phyloP scores from a whole-genome alignment of 1,140 invertebrate species.

The Diachasma alloeum region DNA sequence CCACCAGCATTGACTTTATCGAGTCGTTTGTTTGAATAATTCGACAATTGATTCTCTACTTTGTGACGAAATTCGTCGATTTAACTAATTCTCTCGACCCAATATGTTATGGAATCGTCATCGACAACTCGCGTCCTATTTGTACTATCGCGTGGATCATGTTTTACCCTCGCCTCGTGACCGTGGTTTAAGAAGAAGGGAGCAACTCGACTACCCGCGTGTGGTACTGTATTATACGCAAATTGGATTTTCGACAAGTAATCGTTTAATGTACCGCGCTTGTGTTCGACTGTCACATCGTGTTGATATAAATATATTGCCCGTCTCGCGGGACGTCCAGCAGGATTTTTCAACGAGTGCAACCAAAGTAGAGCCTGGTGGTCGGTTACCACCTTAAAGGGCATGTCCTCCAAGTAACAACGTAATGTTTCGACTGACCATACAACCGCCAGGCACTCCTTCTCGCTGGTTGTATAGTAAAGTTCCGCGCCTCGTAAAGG shows the following conservation, averaged over 20 bases:
- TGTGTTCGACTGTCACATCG: conserved; percentile 38
- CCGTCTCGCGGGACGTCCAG: conserved; percentile 59
- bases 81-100: neutral
- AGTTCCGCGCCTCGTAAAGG: too few relatives aligned
- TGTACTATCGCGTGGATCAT: neutral
- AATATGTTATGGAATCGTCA: neutral
- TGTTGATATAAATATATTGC: conserved; percentile 31
- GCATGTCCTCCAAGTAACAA: too few relatives aligned
- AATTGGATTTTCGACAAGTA: conserved; percentile 44
- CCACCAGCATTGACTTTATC: neutral
- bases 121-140: neutral
- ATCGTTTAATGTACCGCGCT: too few relatives aligned
- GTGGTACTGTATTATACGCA: conserved; percentile 33
- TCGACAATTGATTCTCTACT: neutral
- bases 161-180: neutral
- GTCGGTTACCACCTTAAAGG: conserved; percentile 64
- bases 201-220: conserved; percentile 3
- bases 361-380: conserved; percentile 61
- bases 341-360: conserved; percentile 50
- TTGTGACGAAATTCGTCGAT: conserved; percentile 18
- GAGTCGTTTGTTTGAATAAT: neutral
- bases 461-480: too few relatives aligned
- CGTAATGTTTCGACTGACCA: too few relatives aligned
- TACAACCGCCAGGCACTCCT: too few relatives aligned
- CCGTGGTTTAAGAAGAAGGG: conserved; percentile 15